Evolutionary conservation across 2,888 invertebrate species (phyloP).

Genomic region (Anorthoa munda): DNA sequence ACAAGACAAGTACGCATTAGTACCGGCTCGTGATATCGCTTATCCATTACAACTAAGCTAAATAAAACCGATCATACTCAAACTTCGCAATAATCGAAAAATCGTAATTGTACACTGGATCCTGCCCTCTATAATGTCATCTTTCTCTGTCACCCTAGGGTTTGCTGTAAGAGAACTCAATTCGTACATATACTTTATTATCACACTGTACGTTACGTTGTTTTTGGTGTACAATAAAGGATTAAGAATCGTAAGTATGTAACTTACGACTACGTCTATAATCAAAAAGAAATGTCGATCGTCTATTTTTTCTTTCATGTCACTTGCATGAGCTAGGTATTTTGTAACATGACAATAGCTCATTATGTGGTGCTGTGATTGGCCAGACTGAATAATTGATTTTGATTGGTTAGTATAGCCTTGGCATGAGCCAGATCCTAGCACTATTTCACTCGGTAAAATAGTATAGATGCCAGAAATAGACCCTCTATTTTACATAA

Average conservation of each 20-base stretch:
- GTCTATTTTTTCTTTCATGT: not conserved
- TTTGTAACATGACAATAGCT: not conserved
- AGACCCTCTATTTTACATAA: slow-evolving; percentile 9
- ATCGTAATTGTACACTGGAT: too few relatives aligned
- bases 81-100: not conserved
- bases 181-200: too few relatives aligned
- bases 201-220: too few relatives aligned
- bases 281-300: not conserved
- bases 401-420: not conserved
- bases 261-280: too few relatives aligned
- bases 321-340: not conserved
- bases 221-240: too few relatives aligned
- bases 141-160: too few relatives aligned
- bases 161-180: too few relatives aligned
- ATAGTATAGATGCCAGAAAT: not conserved
- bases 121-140: too few relatives aligned
- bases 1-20: too few relatives aligned
- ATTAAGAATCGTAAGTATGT: too few relatives aligned
- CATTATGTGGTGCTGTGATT: not conserved
- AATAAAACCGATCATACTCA: not conserved
- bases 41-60: not conserved
- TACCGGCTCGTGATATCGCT: not conserved
- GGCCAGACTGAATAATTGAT: not conserved
- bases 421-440: not conserved
- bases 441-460: not conserved